phyloP scores from a whole-genome alignment of 2,888 invertebrate genomes.

The Pammene fasciana region DNA sequence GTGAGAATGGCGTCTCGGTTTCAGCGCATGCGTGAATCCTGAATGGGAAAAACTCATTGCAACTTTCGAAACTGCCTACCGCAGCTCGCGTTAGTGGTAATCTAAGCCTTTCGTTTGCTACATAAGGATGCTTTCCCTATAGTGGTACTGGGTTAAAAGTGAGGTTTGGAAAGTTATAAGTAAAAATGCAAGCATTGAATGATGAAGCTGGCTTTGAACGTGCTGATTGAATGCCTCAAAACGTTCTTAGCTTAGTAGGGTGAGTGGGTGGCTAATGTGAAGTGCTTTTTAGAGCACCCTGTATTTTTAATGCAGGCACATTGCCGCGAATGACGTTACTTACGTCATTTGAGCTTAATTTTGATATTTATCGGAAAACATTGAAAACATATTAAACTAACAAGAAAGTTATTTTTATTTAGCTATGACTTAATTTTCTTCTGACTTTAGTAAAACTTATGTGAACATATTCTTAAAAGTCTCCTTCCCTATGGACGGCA shows the following conservation, averaged over 20 bases:
- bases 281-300: background rate
- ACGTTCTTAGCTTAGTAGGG: conserved; percentile 13
- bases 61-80: conserved; percentile 1
- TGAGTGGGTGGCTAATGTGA: conserved; percentile 10
- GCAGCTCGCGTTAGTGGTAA: background rate
- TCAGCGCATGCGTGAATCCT: conserved; percentile 73
- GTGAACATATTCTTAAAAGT: no score
- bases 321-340: background rate
- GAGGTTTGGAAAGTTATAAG: background rate
- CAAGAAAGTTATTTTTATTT: no score
- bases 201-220: conserved; percentile 24
- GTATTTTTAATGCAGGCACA: background rate
- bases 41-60: conserved; percentile 43
- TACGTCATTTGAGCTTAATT: background rate
- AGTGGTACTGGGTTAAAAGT: background rate
- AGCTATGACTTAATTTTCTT: no score
- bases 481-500: no score
- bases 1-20: conserved; percentile 75
- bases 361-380: background rate
- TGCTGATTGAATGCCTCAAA: conserved; percentile 34
- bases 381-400: no score
- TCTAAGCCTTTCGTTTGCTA: background rate
- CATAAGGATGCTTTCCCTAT: background rate
- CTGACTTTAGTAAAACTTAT: no score
- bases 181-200: conserved; percentile 27